Evolutionary conservation across 2,888 invertebrate genomes (phyloP).

Genomic region (Epinotia nisella): DNA sequence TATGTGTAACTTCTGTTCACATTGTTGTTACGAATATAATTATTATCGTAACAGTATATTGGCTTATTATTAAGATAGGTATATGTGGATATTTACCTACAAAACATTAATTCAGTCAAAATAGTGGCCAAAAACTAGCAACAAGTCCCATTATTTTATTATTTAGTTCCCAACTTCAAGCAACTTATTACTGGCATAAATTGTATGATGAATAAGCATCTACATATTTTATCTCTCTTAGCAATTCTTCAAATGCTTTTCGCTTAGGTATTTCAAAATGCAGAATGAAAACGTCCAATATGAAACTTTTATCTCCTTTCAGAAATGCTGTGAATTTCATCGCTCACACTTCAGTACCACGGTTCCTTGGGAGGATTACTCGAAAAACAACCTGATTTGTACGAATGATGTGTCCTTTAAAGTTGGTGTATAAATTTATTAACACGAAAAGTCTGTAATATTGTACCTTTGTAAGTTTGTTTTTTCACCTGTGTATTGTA

Average conservation of each 20-base stretch:
- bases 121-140: constrained; percentile 6
- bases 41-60: neutral
- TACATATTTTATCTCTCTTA: constrained; percentile 12
- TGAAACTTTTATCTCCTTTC: constrained; percentile 38
- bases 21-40: too few species aligned
- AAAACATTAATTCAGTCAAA: neutral
- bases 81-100: neutral
- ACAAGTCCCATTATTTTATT: constrained; percentile 26
- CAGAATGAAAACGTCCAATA: constrained; percentile 32
- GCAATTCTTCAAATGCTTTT: constrained; percentile 12
- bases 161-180: constrained; percentile 17
- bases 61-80: neutral
- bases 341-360: constrained; percentile 12
- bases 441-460: too few species aligned
- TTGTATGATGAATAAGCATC: constrained; percentile 22
- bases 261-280: constrained; percentile 16
- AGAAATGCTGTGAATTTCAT: constrained; percentile 31
- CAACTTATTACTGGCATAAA: constrained; percentile 20
- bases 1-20: too few species aligned
- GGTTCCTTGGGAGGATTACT: constrained; percentile 22
- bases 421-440: neutral
- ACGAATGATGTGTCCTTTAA: constrained; percentile 7
- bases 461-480: too few species aligned
- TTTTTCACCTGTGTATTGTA: too few species aligned
- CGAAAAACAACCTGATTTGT: constrained; percentile 13